A percentile compares a stretch with the other conserved stretches of the same genome.
Evolutionary conservation across 1,140 invertebrate species (phyloP).

Genomic region (Achroia grisella): DNA sequence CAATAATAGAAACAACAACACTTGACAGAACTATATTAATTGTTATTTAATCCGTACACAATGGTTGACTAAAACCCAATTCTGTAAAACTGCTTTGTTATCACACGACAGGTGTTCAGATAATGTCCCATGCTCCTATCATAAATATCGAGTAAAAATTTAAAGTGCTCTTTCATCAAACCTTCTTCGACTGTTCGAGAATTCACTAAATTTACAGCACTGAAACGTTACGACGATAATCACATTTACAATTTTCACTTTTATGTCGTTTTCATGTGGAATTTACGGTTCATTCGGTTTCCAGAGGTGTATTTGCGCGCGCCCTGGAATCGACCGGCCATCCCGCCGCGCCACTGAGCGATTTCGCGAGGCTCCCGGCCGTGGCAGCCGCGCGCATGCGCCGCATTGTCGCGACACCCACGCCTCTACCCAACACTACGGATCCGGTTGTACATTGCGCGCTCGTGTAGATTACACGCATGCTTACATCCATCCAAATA

Average conservation of each 20-base stretch:
- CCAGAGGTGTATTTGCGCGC: conserved; percentile 33
- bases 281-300: conserved; percentile 34
- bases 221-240: too few relatives aligned
- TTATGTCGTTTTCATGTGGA: background rate
- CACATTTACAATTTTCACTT: too few relatives aligned
- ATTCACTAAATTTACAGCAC: too few relatives aligned
- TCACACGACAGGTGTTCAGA: conserved; percentile 19
- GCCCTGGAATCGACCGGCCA: conserved; percentile 60
- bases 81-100: conserved; percentile 12
- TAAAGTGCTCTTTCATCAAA: background rate
- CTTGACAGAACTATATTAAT: too few relatives aligned
- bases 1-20: too few relatives aligned
- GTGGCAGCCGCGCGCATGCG: conserved; percentile 52
- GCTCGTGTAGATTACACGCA: conserved; percentile 3
- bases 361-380: conserved; percentile 43
- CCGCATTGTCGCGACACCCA: conserved; percentile 12
- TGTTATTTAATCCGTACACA: too few relatives aligned
- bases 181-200: background rate
- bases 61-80: too few relatives aligned
- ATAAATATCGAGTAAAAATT: conserved; percentile 1
- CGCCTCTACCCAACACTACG: conserved; percentile 14
- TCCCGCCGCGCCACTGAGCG: conserved; percentile 63
- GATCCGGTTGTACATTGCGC: conserved; percentile 12
- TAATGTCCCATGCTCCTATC: conserved; percentile 13
- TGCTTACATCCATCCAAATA: background rate